Evolutionary conservation across 2,888 invertebrate species (phyloP), one percentile per base, ranked within the genome.

Genomic region (Spisula subtruncata): DNA sequence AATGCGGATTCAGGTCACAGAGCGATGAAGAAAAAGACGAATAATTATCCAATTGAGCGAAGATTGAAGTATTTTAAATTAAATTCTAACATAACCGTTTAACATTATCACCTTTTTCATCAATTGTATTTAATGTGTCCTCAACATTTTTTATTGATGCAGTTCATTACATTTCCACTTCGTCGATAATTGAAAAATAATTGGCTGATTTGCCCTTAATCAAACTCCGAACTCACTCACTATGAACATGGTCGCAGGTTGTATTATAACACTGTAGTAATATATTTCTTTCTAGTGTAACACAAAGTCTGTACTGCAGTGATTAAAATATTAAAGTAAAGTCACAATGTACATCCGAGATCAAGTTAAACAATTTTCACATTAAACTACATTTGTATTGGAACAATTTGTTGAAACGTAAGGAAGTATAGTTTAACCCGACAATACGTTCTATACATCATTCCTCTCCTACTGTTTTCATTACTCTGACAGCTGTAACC

Each of bases 321-420:
- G 60, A 66, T 25, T 66, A 25, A 56, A 14, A 56, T 56, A 56
- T 5, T n/a, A 18, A 20, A 51, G 60, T 66, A 8, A 66, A 25
- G 60, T 66, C 25, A 66, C 60, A 66, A 8, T 66, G 60, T 66
- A 66, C 56, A 6, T 25, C 60, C 10, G 60, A 25, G 25, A 66
- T 66, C 60, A 66, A 66, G n/a, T 66, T 66, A 66, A n/a, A 66
- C 60, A 66, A 12, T 25, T 66, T 66, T n/a, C 25, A 66, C n/a
- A 25, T 25, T 25, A 66, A 66, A 66, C 25, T 25, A n/a, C n/a
- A n/a, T n/a, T n/a, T n/a, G n/a, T n/a, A n/a, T 66, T 66, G 25
- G 25, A 66, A 66, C 8, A 66, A 25, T 10, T 66, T 6, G n/a
- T 66, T 25, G n/a, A 66, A 25, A 25, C 60, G 60, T 66, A 66